These are phyloP conservation scores for Epinephelus awoara DNA, from an alignment of 2,797 vertebrate species.

Conservation along the genomic window DNA sequence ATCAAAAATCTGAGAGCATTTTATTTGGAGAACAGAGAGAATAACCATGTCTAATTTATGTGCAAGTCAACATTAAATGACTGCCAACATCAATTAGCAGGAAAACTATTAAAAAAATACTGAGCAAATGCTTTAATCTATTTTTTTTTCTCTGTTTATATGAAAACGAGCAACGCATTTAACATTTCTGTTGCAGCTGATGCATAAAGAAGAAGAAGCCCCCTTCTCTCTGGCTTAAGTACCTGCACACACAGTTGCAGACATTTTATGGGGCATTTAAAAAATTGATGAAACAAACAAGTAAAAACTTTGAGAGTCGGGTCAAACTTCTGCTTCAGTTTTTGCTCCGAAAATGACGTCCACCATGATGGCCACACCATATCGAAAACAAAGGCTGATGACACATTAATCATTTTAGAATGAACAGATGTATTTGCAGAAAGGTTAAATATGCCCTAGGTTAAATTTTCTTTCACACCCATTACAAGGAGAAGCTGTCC, in stretches of 20 bases:
- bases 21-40: no score
- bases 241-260: neutral
- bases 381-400: no score
- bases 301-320: neutral
- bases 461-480: conserved; percentile 9
- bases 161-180: neutral
- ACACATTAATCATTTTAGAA: neutral
- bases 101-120: neutral
- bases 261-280: neutral
- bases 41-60: neutral
- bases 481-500: neutral
- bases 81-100: neutral
- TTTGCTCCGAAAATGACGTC: neutral
- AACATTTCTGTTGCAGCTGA: neutral
- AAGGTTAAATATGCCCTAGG: conserved; percentile 12
- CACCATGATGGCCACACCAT: neutral
- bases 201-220: neutral
- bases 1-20: no score
- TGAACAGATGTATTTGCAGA: neutral
- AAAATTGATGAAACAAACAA: neutral
- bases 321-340: neutral
- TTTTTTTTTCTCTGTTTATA: neutral
- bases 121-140: neutral
- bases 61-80: neutral
- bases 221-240: no score